Evolutionary conservation across 2,113 vertebrate species (phyloP), one percentile per base, ranked within the genome.

Genomic region (Triplophysa rosa): DNA sequence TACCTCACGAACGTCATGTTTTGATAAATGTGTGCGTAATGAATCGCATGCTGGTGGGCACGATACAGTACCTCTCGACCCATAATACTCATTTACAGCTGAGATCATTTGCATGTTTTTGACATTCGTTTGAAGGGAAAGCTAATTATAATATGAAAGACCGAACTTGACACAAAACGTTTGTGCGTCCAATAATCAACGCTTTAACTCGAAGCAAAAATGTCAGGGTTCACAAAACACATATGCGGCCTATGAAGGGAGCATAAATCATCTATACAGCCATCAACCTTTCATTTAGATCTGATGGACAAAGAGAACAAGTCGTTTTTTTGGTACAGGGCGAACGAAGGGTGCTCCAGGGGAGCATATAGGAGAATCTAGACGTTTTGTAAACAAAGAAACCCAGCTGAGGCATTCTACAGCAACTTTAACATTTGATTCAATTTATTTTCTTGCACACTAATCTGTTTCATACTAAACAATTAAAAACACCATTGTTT

Each of bases 181-280:
- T 58, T 77, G 65, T 72, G 67, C 63, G 54, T 47, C 29, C 49
- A 66, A 10, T 80, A 61, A 74, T 49, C 37, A 29, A 33, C 33
- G 59, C 63, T 37, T 59, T 56, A 37, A 17, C 64, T 66, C 47
- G 64, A 74, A 66, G 64, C 42, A 61, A 61, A 80, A 62, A 75
- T n/a, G 71, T 62, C 70, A 80, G 33, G 12, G 4, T 49, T 67
- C 58, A 61, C 76, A 56, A 84, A 79, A 80, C 80, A 81, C 77
- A 81, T 54, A 78, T 78, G 77, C 17, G 11, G 33, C 24, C 49
- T 59, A 78, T 74, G 79, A 86, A 83, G 61, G 65, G 59, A 58
- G 23, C 45, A 72, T 79, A 65, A 87, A 86, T 83, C 82, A 86
- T 77, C 64, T 40, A 74, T 65, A 75, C 54, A 66, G 42, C 12